phyloP scores from a whole-genome alignment of 2,113 vertebrate genomes.

The Crypturellus undulatus region DNA sequence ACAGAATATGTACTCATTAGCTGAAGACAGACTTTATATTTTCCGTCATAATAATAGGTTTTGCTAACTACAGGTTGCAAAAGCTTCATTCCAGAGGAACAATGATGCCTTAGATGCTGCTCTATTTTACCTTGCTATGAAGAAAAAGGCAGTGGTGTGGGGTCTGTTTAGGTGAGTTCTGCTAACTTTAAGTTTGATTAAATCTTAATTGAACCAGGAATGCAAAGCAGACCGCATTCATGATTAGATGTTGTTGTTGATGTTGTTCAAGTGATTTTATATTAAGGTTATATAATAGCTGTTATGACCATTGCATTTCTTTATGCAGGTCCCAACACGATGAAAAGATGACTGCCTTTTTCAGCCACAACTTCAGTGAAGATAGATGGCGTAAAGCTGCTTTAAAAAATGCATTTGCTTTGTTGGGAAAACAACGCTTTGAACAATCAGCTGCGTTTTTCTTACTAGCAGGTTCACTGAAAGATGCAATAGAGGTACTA shows the following conservation, averaged over 20 bases:
- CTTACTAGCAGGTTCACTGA: slow-evolving; percentile 94
- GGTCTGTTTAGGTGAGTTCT: slow-evolving; percentile 91
- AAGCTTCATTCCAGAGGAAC: slow-evolving; percentile 96
- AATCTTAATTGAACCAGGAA: not conserved
- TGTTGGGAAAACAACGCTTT: slow-evolving; percentile 98
- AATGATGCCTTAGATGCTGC: slow-evolving; percentile 96
- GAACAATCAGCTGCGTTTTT: slow-evolving; percentile 98
- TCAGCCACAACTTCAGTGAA: slow-evolving; percentile 97
- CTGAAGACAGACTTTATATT: not conserved
- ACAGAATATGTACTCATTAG: not conserved
- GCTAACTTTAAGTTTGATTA: not conserved
- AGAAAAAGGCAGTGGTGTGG: slow-evolving; percentile 98
- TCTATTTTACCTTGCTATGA: slow-evolving; percentile 96
- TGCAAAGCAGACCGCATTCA: not conserved
- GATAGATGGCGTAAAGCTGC: slow-evolving; percentile 97
- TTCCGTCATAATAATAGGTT: not conserved
- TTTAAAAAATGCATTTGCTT: slow-evolving; percentile 96
- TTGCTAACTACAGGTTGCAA: slow-evolving; percentile 82
- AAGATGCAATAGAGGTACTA: slow-evolving; percentile 96
- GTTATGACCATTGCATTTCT: not conserved
- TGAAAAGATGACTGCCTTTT: slow-evolving; percentile 98
- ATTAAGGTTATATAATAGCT: not conserved
- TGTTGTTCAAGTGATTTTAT: not conserved
- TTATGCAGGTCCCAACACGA: slow-evolving; percentile 91
- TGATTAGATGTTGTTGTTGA: not conserved